Conservation (phyloP, 2,888 invertebrate genomes). For the Machimus rusticus region DNA sequence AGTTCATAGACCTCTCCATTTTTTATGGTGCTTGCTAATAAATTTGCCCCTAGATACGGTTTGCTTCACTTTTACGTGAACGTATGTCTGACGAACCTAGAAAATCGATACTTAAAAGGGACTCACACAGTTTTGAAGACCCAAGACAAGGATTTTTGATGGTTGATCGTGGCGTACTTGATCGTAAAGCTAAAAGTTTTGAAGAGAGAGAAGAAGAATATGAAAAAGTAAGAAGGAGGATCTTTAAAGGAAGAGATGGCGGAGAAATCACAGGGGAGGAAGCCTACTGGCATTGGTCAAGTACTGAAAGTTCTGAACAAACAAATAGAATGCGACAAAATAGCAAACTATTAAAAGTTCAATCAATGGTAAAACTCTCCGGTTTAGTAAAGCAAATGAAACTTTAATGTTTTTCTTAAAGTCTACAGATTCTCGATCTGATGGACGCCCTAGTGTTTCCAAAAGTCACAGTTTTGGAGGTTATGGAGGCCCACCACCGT, state of each 20-base stretch:
- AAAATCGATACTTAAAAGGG: slow-evolving; percentile 86
- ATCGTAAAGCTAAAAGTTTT: slow-evolving; percentile 81
- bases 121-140: slow-evolving; percentile 82
- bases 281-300: slow-evolving; percentile 64
- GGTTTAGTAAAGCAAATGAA: not conserved
- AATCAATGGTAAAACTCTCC: slow-evolving; percentile 49
- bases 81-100: slow-evolving; percentile 70
- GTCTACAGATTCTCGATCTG: slow-evolving; percentile 57
- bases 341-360: slow-evolving; percentile 59
- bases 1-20: slow-evolving; percentile 33
- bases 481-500: slow-evolving; percentile 68
- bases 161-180: slow-evolving; percentile 72
- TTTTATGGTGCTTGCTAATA: not conserved
- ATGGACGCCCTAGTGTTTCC: slow-evolving; percentile 68
- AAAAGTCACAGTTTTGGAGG: slow-evolving; percentile 92
- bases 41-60: slow-evolving; percentile 65
- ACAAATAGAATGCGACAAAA: slow-evolving; percentile 55
- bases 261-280: slow-evolving; percentile 49
- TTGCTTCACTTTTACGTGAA: slow-evolving; percentile 75
- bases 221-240: slow-evolving; percentile 82
- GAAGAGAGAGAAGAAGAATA: slow-evolving; percentile 93
- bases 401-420: slow-evolving; percentile 46
- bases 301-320: slow-evolving; percentile 64
- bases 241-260: slow-evolving; percentile 68
- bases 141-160: slow-evolving; percentile 64